phyloP scores from a whole-genome alignment of 2,888 invertebrate genomes.

The Amblyjoppa proteus region DNA sequence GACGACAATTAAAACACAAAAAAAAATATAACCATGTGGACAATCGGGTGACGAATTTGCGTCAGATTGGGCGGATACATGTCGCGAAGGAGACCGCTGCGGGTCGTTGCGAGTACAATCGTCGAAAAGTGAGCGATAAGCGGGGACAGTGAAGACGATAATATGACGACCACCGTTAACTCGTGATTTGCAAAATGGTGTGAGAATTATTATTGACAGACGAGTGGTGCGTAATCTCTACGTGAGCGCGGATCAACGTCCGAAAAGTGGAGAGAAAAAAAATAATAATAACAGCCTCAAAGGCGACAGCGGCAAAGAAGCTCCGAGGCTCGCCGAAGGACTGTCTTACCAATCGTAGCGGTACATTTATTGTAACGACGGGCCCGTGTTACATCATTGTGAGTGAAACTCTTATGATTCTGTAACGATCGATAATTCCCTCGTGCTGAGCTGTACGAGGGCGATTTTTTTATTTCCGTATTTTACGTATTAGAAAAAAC shows the following conservation, averaged over 20 bases:
- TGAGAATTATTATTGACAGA: conserved; percentile 23
- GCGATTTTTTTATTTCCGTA: neutral
- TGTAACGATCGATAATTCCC: neutral
- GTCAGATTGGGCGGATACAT: neutral
- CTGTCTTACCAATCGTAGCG: conserved; percentile 25
- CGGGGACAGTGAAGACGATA: conserved; percentile 5
- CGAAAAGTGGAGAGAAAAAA: conserved; percentile 4
- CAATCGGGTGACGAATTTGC: conserved; percentile 8
- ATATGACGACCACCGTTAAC: conserved; percentile 33
- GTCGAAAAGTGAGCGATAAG: conserved; percentile 29
- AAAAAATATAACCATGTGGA: neutral
- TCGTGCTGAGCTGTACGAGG: neutral
- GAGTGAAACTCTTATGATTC: conserved; percentile 60
- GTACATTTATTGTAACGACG: conserved; percentile 34
- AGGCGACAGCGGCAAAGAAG: neutral
- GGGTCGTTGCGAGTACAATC: neutral
- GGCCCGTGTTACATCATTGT: conserved; percentile 71
- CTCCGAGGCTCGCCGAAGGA: neutral
- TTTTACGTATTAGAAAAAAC: neutral
- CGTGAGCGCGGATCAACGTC: conserved; percentile 26
- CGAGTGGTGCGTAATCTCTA: conserved; percentile 15
- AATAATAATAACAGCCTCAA: neutral
- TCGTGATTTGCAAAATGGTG: conserved; percentile 38
- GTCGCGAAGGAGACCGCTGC: neutral
- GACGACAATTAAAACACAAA: neutral